Percentiles rank a stretch among this genome's conserved stretches.
These are phyloP conservation scores for Phyto melanocephala DNA, from an alignment of 2,888 invertebrate species.

Conservation along the genomic window DNA sequence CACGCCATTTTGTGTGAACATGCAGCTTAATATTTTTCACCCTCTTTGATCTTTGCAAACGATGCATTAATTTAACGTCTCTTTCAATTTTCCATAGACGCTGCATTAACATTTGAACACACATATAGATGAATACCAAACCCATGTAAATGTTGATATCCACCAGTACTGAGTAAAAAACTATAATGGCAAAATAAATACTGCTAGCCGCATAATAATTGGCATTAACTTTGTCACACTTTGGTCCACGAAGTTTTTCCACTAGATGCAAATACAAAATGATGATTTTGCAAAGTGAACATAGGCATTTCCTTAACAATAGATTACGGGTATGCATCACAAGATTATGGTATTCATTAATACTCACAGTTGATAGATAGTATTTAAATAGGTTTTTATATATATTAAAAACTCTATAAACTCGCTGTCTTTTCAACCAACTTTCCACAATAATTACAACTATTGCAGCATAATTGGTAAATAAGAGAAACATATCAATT, in stretches of 20 bases:
- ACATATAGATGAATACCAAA: conserved; percentile 17
- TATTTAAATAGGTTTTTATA: not conserved
- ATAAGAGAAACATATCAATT: not conserved
- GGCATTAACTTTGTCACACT: not conserved
- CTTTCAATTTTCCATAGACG: conserved; percentile 27
- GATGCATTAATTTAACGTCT: conserved; percentile 30
- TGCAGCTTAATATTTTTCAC: not conserved
- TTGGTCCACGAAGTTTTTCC: not conserved
- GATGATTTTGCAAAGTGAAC: not conserved
- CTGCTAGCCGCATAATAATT: not conserved
- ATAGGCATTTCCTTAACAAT: not conserved
- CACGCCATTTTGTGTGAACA: conserved; percentile 50
- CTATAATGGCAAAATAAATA: not conserved
- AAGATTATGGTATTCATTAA: not conserved
- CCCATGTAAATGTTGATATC: conserved; percentile 42
- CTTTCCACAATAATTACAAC: not conserved
- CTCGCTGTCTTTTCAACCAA: conserved; percentile 27
- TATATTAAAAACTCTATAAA: not conserved
- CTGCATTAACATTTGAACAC: not conserved
- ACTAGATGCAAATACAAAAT: conserved; percentile 15
- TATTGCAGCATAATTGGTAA: not conserved
- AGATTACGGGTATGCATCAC: conserved; percentile 2
- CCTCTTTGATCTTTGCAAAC: not conserved
- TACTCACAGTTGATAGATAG: not conserved
- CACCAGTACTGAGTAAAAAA: not conserved